Conservation (phyloP, 2,113 vertebrate genomes). For the Chaenogobius annularis region DNA sequence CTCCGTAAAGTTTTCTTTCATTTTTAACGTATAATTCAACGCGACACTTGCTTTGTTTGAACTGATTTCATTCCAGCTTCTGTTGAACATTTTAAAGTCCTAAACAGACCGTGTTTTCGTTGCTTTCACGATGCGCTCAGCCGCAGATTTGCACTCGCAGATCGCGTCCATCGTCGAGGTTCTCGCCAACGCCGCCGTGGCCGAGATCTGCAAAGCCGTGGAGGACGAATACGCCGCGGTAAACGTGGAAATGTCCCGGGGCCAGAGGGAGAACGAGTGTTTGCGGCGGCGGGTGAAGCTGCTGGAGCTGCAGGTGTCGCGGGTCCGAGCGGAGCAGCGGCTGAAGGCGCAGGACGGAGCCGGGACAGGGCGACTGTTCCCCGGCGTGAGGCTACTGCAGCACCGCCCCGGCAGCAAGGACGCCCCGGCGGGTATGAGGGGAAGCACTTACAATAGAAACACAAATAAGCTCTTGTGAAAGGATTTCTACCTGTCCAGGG, state of each 20-base stretch:
- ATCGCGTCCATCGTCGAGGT: constrained; percentile 73
- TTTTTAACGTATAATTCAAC: not conserved
- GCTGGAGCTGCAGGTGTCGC: constrained; percentile 55
- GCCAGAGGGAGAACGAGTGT: constrained; percentile 67
- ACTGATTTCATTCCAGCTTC: not conserved
- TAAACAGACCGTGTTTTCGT: not conserved
- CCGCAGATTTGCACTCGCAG: constrained; percentile 60
- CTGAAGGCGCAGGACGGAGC: constrained; percentile 30
- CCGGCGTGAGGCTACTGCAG: constrained; percentile 41
- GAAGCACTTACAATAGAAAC: not conserved
- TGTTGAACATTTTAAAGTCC: not conserved
- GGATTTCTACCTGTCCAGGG: not conserved
- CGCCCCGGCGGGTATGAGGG: constrained; percentile 19
- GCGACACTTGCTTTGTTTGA: not conserved
- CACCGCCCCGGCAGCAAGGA: constrained; percentile 31
- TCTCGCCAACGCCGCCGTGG: constrained; percentile 66
- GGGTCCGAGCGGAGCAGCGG: constrained; percentile 52
- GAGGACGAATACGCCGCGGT: constrained; percentile 64
- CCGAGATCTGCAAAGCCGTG: constrained; percentile 67
- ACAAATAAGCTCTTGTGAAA: no score
- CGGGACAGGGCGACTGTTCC: constrained; percentile 25
- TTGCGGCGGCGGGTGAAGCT: constrained; percentile 58
- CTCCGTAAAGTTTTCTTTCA: not conserved
- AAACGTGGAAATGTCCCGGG: constrained; percentile 57
- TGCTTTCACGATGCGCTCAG: constrained; percentile 32